Evolutionary conservation across 2,888 invertebrate species (phyloP).

Genomic region (Carcina quercana): DNA sequence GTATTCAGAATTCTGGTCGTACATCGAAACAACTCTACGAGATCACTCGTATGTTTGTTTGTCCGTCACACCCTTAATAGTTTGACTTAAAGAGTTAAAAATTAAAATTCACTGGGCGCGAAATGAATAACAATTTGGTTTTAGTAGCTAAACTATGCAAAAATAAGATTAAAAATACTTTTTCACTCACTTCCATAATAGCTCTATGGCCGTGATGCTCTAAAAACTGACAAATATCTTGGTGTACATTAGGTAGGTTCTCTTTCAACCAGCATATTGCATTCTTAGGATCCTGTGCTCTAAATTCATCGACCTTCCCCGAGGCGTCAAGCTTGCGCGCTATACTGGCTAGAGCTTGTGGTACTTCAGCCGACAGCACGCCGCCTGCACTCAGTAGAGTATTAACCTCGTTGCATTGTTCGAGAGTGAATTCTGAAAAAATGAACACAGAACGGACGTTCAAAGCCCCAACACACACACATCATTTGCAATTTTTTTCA

Average conservation of each 20-base stretch:
- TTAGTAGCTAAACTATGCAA: too few species aligned
- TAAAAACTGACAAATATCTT: conserved; percentile 75
- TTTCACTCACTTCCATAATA: conserved; percentile 76
- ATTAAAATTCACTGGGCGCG: too few species aligned
- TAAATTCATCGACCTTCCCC: conserved; percentile 64
- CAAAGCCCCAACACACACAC: too few species aligned
- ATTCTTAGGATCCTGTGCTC: conserved; percentile 52
- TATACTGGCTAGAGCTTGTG: conserved; percentile 63
- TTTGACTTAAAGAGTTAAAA: too few species aligned
- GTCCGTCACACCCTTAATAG: too few species aligned
- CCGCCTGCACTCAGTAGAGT: conserved; percentile 80
- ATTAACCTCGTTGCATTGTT: conserved; percentile 81
- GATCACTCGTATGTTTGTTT: too few species aligned
- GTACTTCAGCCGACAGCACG: conserved; percentile 85
- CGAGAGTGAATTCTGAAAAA: conserved; percentile 73
- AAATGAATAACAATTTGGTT: too few species aligned
- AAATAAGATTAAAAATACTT: too few species aligned
- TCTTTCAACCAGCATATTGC: conserved; percentile 75
- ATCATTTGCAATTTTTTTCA: too few species aligned
- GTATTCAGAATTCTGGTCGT: too few species aligned
- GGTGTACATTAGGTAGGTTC: conserved; percentile 59
- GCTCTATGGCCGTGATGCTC: conserved; percentile 81
- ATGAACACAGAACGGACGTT: not conserved
- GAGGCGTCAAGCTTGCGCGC: conserved; percentile 50
- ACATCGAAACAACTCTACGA: too few species aligned